phyloP scores from a whole-genome alignment of 2,797 vertebrate species.

The Pangasius macronema region DNA sequence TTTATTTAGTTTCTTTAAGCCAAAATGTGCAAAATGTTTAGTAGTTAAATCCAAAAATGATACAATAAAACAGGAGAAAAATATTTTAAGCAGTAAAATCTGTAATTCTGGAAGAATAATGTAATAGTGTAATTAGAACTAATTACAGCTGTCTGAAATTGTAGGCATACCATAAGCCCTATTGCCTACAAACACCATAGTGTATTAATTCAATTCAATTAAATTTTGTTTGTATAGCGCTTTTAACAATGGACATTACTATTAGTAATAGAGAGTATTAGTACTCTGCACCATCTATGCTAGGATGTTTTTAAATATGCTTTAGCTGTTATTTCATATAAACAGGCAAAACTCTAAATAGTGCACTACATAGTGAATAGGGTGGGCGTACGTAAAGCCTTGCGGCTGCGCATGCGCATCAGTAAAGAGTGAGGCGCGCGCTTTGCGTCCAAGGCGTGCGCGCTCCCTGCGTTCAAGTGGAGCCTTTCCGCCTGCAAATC shows the following conservation, averaged over 20 bases:
- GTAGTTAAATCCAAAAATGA: neutral
- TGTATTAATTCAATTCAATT: neutral
- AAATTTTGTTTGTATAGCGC: too few species aligned
- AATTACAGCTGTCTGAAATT: neutral
- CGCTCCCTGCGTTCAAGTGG: constrained; percentile 35
- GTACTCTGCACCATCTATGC: neutral
- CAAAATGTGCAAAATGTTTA: neutral
- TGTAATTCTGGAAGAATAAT: neutral
- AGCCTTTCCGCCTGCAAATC: constrained; percentile 64
- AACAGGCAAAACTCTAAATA: neutral
- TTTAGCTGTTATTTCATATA: neutral
- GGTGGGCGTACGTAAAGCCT: neutral
- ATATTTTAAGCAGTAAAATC: neutral
- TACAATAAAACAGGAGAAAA: neutral
- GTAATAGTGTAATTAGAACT: neutral
- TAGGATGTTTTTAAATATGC: neutral
- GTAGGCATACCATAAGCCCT: neutral
- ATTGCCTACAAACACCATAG: neutral
- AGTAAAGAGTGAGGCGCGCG: neutral
- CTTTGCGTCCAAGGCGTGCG: neutral
- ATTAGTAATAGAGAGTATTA: neutral
- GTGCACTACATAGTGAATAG: neutral
- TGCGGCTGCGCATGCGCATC: constrained; percentile 1
- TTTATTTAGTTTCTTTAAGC: neutral
- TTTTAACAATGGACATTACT: too few species aligned